phyloP scores from a whole-genome alignment of 2,113 vertebrate species.

The Microcebus jonahi region DNA sequence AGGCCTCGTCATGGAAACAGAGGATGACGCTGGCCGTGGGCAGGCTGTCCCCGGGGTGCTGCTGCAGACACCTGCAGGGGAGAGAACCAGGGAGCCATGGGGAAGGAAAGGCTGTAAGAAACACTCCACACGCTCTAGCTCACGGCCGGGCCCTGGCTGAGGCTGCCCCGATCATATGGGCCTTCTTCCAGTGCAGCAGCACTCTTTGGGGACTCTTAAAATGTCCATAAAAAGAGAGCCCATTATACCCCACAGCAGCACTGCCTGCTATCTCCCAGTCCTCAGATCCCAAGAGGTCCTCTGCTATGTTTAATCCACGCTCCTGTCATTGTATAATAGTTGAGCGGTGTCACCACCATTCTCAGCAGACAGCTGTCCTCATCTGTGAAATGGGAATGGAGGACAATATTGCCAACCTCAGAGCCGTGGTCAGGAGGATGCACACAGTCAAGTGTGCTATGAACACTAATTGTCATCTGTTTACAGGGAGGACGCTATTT shows the following conservation, averaged over 20 bases:
- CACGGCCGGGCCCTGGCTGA: neutral
- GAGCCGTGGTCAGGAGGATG: fast-evolving
- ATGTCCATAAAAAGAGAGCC: neutral
- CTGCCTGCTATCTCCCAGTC: neutral
- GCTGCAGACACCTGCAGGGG: conserved; percentile 88
- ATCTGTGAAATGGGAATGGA: neutral
- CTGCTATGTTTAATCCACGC: fast-evolving
- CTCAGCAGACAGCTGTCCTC: neutral
- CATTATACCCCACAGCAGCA: fast-evolving
- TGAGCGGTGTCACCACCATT: neutral
- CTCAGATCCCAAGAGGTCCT: neutral
- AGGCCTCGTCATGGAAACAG: conserved; percentile 92
- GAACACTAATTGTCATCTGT: neutral
- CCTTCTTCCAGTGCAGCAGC: neutral
- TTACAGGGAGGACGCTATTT: neutral
- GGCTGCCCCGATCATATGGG: too few species aligned
- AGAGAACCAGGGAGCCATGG: neutral
- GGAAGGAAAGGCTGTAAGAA: neutral
- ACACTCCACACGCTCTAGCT: fast-evolving
- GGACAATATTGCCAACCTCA: neutral
- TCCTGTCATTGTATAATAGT: too few species aligned
- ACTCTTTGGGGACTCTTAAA: neutral
- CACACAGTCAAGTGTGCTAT: fast-evolving
- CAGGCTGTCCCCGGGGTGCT: conserved; percentile 84
- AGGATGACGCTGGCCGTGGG: conserved; percentile 91